Base-by-base conservation (phyloP, 2,888 invertebrate genomes). In the Marronus borbonicus region DNA sequence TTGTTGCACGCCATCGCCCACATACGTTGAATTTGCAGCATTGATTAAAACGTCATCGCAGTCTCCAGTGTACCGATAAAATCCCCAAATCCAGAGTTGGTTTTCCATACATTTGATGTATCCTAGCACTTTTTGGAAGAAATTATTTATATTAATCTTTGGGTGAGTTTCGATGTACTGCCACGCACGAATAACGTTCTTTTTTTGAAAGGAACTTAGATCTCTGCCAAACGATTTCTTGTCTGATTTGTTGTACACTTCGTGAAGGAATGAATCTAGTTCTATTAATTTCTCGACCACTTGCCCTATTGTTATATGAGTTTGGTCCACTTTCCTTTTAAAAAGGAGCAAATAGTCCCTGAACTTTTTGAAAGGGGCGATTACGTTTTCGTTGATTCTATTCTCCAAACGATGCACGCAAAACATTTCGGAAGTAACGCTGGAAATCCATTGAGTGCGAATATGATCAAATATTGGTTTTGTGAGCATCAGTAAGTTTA, bases 51-150 rank as follows among this genome's bases (percentile, higher is more conserved):
- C 84, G 50, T 87, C 87, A 31, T 83, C 83, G 10, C 81, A 80
- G 7, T 84, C 84, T 0, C 86, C 86, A 10, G 80, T 78, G 66
- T 83, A 87, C 44, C 87, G 80, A 80, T 88, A 88, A 77, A 86
- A 87, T 12, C 88, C 88, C 88, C 88, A 88, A 77, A 88, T 88
- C 88, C 88, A 88, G 60, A 88, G 78, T 81, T 88, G 88, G 79
- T 87, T 88, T 76, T 88, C 88, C 88, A 88, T 87, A 66, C 87
- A 87, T 77, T 87, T 87, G 62, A 88, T 87, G 76, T 88, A 88
- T 4, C 87, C 87, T 60, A 87, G 81, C n/a, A 88, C 87, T 81
- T 86, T 87, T 2, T 84, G 82, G 77, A 87, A 88, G 76, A 88
- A 88, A 76, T 85, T 84, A 77, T 87, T 86, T 20, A 88, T 86